phyloP scores from a whole-genome alignment of 2,888 invertebrate genomes.

The Protophormia terraenovae region DNA sequence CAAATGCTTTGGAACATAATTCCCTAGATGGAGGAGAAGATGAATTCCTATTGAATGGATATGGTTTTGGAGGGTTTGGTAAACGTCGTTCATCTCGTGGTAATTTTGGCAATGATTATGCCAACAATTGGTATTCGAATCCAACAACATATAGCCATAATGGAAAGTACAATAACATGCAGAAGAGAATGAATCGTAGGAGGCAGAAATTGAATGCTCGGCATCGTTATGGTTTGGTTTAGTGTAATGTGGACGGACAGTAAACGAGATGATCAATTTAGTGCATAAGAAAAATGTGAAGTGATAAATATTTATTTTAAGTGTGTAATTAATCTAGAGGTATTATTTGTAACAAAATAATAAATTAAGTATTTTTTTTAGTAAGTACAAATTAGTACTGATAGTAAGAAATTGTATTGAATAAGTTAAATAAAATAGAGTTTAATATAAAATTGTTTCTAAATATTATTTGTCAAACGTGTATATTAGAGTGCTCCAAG shows the following conservation, averaged over 20 bases:
- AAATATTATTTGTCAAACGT: no score
- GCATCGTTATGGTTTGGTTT: conserved; percentile 27
- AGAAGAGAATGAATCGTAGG: conserved; percentile 20
- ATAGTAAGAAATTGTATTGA: no score
- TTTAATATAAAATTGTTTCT: no score
- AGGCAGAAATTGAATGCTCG: conserved; percentile 18
- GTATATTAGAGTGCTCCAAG: no score
- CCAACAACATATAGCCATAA: not conserved
- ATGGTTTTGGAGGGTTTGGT: conserved; percentile 8
- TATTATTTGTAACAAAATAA: no score
- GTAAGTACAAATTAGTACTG: no score
- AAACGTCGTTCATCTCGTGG: conserved; percentile 18
- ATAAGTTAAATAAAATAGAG: no score
- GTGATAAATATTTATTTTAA: not conserved
- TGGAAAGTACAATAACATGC: conserved; percentile 8
- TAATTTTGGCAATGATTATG: not conserved
- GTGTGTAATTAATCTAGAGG: not conserved
- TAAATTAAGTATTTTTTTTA: no score
- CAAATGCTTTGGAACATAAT: not conserved
- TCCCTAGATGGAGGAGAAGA: not conserved
- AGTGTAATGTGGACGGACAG: no score
- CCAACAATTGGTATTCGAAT: not conserved
- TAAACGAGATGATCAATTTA: no score
- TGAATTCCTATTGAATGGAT: not conserved
- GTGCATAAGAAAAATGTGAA: not conserved